Evolutionary conservation across 2,888 invertebrate genomes (phyloP).

Genomic region (Drosophila rellima): DNA sequence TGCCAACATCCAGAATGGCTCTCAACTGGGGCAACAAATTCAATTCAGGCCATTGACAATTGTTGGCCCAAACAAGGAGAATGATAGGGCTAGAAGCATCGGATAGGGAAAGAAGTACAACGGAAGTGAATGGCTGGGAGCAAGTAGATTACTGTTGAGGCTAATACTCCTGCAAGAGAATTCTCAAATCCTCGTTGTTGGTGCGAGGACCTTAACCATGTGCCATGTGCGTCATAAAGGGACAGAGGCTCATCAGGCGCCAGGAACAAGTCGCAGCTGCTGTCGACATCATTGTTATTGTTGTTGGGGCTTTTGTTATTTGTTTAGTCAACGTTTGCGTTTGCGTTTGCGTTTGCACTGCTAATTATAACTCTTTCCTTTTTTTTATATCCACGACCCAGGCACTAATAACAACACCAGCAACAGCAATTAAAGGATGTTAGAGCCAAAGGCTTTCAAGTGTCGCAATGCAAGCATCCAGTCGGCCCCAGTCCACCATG

Average conservation of each 20-base stretch:
- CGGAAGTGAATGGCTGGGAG: not conserved
- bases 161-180: conserved; percentile 14
- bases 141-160: conserved; percentile 31
- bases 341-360: too few species aligned
- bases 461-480: conserved; percentile 28
- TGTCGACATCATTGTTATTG: conserved; percentile 9
- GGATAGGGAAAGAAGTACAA: not conserved
- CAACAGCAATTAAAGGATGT: conserved; percentile 40
- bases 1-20: conserved; percentile 6
- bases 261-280: conserved; percentile 33
- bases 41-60: conserved; percentile 45
- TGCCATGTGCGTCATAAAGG: conserved; percentile 41
- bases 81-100: conserved; percentile 24
- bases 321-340: conserved; percentile 45
- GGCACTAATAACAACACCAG: conserved; percentile 16
- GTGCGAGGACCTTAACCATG: conserved; percentile 23
- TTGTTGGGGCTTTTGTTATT: conserved; percentile 33
- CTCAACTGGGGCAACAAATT: conserved; percentile 33
- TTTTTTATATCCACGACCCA: conserved; percentile 13
- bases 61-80: conserved; percentile 33
- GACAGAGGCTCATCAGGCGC: conserved; percentile 24
- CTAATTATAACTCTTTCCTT: conserved; percentile 60
- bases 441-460: conserved; percentile 24
- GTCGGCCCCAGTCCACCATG: conserved; percentile 7
- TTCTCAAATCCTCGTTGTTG: conserved; percentile 43